Conservation (phyloP, 1,140 invertebrate genomes). For the Drosophila mayri region DNA sequence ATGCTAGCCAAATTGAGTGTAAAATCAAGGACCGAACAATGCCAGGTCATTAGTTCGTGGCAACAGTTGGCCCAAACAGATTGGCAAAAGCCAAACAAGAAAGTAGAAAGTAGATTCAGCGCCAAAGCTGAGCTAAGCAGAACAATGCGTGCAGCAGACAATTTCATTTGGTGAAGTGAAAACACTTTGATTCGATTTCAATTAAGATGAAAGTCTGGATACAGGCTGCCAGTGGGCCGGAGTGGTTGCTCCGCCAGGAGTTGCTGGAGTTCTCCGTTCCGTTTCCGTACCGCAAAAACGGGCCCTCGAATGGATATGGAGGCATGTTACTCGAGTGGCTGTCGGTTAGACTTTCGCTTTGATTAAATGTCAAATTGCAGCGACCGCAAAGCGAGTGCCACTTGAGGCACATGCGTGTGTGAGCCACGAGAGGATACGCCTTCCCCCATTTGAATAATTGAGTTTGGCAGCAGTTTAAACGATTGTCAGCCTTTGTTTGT, state of each 20-base stretch:
- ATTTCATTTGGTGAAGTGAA: conserved; percentile 76
- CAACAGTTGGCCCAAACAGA: conserved; percentile 45
- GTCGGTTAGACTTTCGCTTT: conserved; percentile 43
- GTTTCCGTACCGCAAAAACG: conserved; percentile 44
- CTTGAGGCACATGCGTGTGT: conserved; percentile 47
- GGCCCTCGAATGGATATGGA: conserved; percentile 43
- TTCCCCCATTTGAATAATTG: conserved; percentile 71
- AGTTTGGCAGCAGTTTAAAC: conserved; percentile 70
- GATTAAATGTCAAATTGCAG: conserved; percentile 79
- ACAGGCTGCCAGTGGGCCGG: neutral
- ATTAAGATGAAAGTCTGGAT: conserved; percentile 73
- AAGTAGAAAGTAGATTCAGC: neutral
- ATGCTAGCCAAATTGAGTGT: conserved; percentile 71
- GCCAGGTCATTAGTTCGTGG: conserved; percentile 65
- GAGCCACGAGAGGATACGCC: conserved; percentile 1
- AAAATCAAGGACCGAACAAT: conserved; percentile 69
- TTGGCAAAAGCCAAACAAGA: conserved; percentile 4
- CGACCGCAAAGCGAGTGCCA: conserved; percentile 58
- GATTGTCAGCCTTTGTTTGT: conserved; percentile 67
- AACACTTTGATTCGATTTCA: conserved; percentile 83
- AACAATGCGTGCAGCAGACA: conserved; percentile 64
- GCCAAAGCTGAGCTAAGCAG: neutral
- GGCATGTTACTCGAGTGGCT: conserved; percentile 32
- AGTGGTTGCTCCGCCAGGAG: conserved; percentile 6
- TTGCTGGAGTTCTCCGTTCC: neutral